Conservation (phyloP, 2,113 vertebrate genomes). For the Ctenomys sociabilis region DNA sequence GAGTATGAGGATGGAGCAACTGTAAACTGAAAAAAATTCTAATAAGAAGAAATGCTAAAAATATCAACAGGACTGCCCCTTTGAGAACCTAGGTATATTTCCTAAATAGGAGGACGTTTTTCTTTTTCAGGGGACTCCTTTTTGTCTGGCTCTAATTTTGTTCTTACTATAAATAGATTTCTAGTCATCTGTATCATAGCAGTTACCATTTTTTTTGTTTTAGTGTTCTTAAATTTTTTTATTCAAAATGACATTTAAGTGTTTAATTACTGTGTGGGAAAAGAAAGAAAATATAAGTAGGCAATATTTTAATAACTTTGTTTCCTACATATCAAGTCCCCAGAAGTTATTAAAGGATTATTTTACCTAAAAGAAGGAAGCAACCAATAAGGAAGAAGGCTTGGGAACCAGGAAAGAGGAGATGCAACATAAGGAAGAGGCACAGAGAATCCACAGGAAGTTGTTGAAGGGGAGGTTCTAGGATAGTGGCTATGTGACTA, state of each 20-base stretch:
- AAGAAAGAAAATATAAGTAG: not conserved
- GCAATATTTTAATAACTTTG: not conserved
- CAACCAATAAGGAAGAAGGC: not conserved
- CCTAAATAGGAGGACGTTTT: not conserved
- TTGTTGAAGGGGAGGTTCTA: not conserved
- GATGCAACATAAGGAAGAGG: not conserved
- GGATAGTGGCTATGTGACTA: not conserved
- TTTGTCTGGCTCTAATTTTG: not conserved
- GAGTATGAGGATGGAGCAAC: not conserved
- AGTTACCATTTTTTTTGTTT: not conserved
- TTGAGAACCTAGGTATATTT: not conserved
- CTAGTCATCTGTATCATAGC: not conserved
- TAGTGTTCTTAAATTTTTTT: conserved; percentile 25
- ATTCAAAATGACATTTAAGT: not conserved
- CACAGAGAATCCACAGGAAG: not conserved
- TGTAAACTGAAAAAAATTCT: not conserved
- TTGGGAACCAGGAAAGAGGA: conserved; percentile 38
- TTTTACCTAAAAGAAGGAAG: not conserved
- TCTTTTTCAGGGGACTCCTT: not conserved
- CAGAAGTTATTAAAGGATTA: conserved; percentile 13
- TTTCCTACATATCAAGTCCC: not conserved
- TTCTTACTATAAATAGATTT: not conserved
- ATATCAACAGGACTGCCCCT: not conserved
- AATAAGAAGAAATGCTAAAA: not conserved
- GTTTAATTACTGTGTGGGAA: not conserved